Base-by-base conservation (phyloP, 1,140 invertebrate species). In the Oscheius sp. region DNA sequence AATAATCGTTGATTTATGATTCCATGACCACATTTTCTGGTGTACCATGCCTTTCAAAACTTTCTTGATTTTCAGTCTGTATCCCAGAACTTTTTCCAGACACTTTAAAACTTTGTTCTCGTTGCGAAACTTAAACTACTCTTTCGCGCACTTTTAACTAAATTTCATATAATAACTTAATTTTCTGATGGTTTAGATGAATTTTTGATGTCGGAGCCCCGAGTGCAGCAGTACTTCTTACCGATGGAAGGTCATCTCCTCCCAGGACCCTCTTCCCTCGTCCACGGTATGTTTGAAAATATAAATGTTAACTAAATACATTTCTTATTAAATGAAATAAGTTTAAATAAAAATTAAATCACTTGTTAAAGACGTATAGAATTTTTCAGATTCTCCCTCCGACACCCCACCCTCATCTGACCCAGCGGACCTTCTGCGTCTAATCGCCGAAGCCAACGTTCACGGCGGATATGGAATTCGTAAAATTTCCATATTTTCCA, bases 211-310 rank as follows among this genome's bases (percentile, higher is more conserved):
- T 55, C 49, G 49, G n/a, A 13, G 61, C 34, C 10, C 36, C 55
- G 67, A 35, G 55, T 35, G 67, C 55, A 55, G 45, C 67, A 59
- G 32, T 68, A 29, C 61, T 68, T 55, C 49, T 26, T 55, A 36
- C 52, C 67, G 26, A 68, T 68, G 67, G 67, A 68, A 29, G 67
- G 55, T 55, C 52, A 55, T 55, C 52, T 36, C 4, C 29, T 38
- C 29, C 38, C 26, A 2, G 42, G 31, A 10, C 45, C 28, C 13
- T 28, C 13, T 26, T 23, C 31, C 15, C 32, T 10, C 28, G 38
- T 65, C 7, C 13, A 23, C 3, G 28, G 62, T 42, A 42, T 20
- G 13, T 2, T 29, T 59, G 3, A 4, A n/a, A 7, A 4, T 15
- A 28, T 29, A 15, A 29, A 2, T 61, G 18, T 2, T 32, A 20